phyloP scores from a whole-genome alignment of 2,113 vertebrate species.

The Smithornis capensis region DNA sequence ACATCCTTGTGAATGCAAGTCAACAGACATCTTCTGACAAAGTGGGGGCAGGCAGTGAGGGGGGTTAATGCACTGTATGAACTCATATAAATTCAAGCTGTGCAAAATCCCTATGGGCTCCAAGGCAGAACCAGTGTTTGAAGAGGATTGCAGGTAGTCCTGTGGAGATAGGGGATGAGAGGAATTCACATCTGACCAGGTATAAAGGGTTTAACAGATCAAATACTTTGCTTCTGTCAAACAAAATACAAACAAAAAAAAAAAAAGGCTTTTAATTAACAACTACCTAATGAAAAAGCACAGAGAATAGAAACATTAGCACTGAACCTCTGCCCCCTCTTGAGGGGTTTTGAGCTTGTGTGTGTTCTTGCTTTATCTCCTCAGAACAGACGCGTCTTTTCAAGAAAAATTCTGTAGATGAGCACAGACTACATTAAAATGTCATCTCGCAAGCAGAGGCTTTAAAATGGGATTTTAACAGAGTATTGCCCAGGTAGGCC shows the following conservation, averaged over 20 bases:
- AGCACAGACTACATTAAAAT: constrained; percentile 35
- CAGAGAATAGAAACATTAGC: neutral
- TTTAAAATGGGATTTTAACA: constrained; percentile 29
- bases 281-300: neutral
- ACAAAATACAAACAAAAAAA: neutral
- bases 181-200: neutral
- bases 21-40: neutral
- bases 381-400: neutral
- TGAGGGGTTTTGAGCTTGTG: neutral
- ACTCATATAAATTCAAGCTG: neutral
- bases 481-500: neutral
- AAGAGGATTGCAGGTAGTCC: neutral
- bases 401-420: neutral
- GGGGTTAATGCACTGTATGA: neutral
- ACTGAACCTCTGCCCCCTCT: neutral
- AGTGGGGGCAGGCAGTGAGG: neutral
- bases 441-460: neutral
- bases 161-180: neutral
- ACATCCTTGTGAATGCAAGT: neutral
- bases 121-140: neutral
- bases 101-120: neutral
- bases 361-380: constrained; percentile 43
- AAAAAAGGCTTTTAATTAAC: constrained; percentile 26
- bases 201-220: constrained; percentile 25
- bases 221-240: constrained; percentile 3